Evolutionary conservation across 2,113 vertebrate genomes (phyloP).

Genomic region (Hucho hucho): DNA sequence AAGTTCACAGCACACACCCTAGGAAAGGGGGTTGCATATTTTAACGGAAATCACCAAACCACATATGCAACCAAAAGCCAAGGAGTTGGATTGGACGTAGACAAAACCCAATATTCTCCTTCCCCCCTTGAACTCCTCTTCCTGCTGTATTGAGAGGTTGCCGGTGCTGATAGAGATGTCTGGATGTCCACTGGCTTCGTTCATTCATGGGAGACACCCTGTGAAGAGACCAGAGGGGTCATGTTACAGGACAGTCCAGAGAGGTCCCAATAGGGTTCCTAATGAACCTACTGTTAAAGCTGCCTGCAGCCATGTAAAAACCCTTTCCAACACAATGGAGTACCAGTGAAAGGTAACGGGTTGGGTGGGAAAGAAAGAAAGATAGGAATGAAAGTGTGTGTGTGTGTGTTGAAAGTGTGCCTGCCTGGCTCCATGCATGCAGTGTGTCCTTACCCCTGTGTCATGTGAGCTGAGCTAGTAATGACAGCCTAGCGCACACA

Average conservation of each 20-base stretch:
- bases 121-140: constrained; percentile 34
- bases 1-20: background rate
- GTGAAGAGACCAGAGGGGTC: constrained; percentile 51
- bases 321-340: constrained; percentile 64
- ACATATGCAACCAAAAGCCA: background rate
- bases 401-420: too few relatives aligned
- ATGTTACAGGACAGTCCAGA: constrained; percentile 45
- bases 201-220: constrained; percentile 66
- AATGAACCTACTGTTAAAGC: constrained; percentile 45
- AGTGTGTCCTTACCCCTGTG: background rate
- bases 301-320: constrained; percentile 54
- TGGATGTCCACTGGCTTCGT: constrained; percentile 46
- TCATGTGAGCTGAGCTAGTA: constrained; percentile 29
- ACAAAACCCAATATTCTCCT: background rate
- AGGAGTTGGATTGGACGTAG: background rate
- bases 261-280: constrained; percentile 30
- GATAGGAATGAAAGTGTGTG: constrained; percentile 14
- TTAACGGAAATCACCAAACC: background rate
- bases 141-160: constrained; percentile 36
- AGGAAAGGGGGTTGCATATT: background rate
- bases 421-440: too few relatives aligned
- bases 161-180: constrained; percentile 39
- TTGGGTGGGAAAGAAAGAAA: constrained; percentile 38
- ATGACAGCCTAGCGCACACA: constrained; percentile 44
- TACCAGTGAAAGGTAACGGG: constrained; percentile 50